Evolutionary conservation across 2,888 invertebrate species (phyloP), one percentile per base, ranked within the genome.

Genomic region (Zele albiditarsus): DNA sequence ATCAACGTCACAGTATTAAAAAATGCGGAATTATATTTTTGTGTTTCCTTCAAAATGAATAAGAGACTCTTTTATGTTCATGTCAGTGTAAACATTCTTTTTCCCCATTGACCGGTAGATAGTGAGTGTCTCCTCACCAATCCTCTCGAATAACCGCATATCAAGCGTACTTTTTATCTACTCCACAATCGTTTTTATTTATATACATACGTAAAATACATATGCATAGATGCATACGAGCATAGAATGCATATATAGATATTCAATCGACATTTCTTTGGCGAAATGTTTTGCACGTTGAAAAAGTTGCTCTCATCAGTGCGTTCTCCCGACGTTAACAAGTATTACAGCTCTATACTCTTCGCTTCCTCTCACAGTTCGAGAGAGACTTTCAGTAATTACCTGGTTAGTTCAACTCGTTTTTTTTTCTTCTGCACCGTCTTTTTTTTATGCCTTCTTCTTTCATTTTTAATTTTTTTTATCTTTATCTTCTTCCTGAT

Each of bases 311-410:
- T 33, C 20, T 20, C 12, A 20, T 33, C 20, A 20, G 20, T 63
- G 38, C 10, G 4, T 63, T 63, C 23, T 28, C 20, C 33, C 20
- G 12, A n/a, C 20, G 23, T 63, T 63, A 63, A 63, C 63, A 38
- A 63, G 63, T 31, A 63, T 33, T 33, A 31, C 33, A 4, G 38
- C 10, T n/a, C 28, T 20, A n/a, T n/a, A 10, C 53, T 53, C 23
- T 53, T 23, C 20, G 53, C 20, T 53, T 53, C 53, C 60, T 60
- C 28, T 28, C 14, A 10, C 28, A 63, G 38, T 63, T 12, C 8
- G 12, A 38, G 63, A 38, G 33, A 12, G 63, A 63, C 63, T 38
- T 38, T 63, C 20, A 4, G 63, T 63, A 63, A 63, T 63, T 63
- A 63, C 38, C 20, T 31, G 63, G 31, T 63, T 28, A n/a, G 28